Base-by-base conservation (phyloP, 2,113 vertebrate genomes). In the Bubo scandiacus region DNA sequence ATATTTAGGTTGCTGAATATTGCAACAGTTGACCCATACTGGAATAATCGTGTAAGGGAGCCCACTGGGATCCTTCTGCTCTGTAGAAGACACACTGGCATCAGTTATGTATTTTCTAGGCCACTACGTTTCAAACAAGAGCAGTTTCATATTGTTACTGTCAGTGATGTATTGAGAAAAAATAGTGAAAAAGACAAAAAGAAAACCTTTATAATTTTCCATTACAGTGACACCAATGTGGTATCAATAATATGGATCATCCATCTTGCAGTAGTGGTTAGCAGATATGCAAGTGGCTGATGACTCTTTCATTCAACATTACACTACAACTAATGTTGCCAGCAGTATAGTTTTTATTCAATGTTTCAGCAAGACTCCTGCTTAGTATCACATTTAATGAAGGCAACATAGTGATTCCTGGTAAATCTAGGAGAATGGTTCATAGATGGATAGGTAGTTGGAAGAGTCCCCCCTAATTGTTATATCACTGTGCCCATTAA, bases 1-100 rank as follows among this genome's bases (percentile, higher is more conserved):
- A 59, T 75, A 65, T 83, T 93, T 82, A 66, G 14, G 63, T 78
- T 88, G 72, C 67, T 94, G 88, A 86, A 94, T 96, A 92, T 95
- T 95, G 72, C 91, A 92, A 59, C 29, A 55, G 51, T 84, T 95
- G 94, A 84, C 80, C 80, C 59, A 30, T 71, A 55, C 65, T 67
- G 38, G 68, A 92, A 81, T 74, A 86, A 81, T 73, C 59, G 86
- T 81, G 34, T 55, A 78, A 58, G 29, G 57, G 45, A 88, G 52
- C 14, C 80, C 49, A 43, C 27, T 86, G 88, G 88, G 80, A 92
- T 92, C 51, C 51, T 38, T 80, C 63, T 4, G 7, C 63, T 83
- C 67, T 71, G 72, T 51, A 78, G 75, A 51, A 92, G 75, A 58
- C 63, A n/a, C n/a, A 34, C 29, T 78, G 80, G 55, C 80, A 92